Conservation (phyloP, 1,140 invertebrate genomes). For the Coptotermes formosanus region DNA sequence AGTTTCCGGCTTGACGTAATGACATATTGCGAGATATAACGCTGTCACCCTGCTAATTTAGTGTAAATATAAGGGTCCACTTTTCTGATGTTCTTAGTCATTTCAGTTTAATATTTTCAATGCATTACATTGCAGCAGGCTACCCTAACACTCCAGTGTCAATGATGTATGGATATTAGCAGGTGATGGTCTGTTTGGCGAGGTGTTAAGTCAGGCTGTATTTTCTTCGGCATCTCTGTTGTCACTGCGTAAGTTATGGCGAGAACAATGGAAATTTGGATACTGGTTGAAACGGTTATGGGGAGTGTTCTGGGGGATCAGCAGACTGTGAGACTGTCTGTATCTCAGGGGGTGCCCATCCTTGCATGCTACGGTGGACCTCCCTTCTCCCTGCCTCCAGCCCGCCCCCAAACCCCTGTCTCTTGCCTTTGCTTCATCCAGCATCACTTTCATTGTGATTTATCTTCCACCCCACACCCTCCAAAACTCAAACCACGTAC, state of each 20-base stretch:
- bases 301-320: neutral
- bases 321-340: neutral
- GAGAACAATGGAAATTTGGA: neutral
- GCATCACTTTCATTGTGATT: constrained; percentile 26
- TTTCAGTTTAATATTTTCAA: no score
- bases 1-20: no score
- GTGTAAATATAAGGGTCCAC: no score
- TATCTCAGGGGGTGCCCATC: neutral
- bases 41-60: no score
- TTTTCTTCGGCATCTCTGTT: neutral
- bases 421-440: neutral
- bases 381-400: neutral
- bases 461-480: constrained; percentile 14
- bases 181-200: neutral
- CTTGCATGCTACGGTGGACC: neutral
- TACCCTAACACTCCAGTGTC: no score
- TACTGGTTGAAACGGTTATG: neutral
- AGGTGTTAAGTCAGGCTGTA: neutral
- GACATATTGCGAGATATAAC: no score
- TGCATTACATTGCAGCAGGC: no score
- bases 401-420: no score
- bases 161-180: no score
- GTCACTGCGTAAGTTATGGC: neutral
- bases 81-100: no score
- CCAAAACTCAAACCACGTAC: no score